phyloP scores from a whole-genome alignment of 2,113 vertebrate genomes.

The Dipodomys spectabilis region DNA sequence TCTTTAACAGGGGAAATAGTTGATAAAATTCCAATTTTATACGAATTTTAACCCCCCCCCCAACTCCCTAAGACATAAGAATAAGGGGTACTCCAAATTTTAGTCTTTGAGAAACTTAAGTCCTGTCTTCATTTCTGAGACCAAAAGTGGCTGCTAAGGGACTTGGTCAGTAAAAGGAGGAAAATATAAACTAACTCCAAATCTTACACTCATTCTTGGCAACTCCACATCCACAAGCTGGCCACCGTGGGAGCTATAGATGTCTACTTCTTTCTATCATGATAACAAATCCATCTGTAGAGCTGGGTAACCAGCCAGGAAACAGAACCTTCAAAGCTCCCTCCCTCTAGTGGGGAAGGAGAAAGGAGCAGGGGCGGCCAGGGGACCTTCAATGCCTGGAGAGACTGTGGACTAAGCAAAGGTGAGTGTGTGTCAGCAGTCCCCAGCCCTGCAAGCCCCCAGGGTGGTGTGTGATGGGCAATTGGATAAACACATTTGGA shows the following conservation, averaged over 20 bases:
- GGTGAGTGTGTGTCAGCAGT: conserved; percentile 3
- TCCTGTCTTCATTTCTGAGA: background rate
- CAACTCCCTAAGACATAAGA: background rate
- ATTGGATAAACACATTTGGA: conserved; percentile 69
- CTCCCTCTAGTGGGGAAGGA: background rate
- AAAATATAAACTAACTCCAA: background rate
- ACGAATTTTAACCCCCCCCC: background rate
- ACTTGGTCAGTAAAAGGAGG: background rate
- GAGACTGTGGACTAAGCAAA: conserved; percentile 24
- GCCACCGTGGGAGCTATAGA: no score
- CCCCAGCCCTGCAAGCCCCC: background rate
- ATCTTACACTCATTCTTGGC: background rate
- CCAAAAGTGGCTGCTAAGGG: background rate
- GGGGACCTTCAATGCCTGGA: background rate
- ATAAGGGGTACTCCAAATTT: background rate
- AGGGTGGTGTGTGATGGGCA: conserved; percentile 48
- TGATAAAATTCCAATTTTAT: background rate
- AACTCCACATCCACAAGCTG: no score
- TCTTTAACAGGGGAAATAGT: background rate
- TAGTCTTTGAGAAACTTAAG: background rate
- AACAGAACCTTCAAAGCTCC: background rate
- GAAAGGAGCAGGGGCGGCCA: background rate
- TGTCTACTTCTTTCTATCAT: background rate
- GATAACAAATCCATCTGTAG: background rate
- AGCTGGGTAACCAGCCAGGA: background rate